A percentile compares a stretch with the other conserved stretches of the same genome.
These are phyloP conservation scores for Heterochromis multidens DNA, from an alignment of 2,113 vertebrate species.

Conservation along the genomic window DNA sequence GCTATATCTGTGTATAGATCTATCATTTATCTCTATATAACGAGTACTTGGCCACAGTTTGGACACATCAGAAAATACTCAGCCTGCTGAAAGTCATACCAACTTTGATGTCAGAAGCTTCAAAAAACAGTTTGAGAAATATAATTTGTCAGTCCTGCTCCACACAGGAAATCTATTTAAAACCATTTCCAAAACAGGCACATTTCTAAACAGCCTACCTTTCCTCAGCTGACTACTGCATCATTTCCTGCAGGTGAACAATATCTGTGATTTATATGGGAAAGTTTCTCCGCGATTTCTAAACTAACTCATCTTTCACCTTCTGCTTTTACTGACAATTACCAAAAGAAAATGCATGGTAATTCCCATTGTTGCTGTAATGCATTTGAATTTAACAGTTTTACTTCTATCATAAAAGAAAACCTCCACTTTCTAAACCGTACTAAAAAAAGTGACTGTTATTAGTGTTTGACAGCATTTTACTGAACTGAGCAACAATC, in stretches of 20 bases:
- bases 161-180: conserved; percentile 7
- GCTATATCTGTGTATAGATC: background rate
- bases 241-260: conserved; percentile 5
- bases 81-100: background rate
- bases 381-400: background rate
- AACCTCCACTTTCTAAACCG: background rate
- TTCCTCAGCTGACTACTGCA: background rate
- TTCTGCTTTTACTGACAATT: background rate
- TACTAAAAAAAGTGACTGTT: background rate
- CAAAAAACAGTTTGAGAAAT: background rate
- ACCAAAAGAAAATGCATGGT: background rate
- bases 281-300: background rate
- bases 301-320: background rate
- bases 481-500: background rate
- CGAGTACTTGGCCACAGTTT: background rate
- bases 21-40: background rate
- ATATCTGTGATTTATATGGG: conserved; percentile 26
- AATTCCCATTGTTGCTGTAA: background rate
- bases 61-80: background rate
- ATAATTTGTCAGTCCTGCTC: background rate
- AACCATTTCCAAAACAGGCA: conserved; percentile 8
- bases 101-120: background rate
- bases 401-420: background rate
- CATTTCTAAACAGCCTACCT: background rate
- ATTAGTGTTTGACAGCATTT: background rate